Conservation (phyloP, 2,888 invertebrate species). For the Apotomis betuletana region DNA sequence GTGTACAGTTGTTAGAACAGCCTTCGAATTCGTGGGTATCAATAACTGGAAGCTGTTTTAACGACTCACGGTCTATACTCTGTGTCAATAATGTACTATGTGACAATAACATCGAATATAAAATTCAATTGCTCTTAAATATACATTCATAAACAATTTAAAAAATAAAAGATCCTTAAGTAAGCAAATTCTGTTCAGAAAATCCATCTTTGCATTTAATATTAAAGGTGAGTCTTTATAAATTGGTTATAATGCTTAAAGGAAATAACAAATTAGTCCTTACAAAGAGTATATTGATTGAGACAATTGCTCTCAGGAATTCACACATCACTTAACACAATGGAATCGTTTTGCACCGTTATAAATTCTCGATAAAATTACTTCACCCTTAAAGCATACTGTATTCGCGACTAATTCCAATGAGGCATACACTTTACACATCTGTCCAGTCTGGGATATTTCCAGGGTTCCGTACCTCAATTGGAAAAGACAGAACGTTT, state of each 20-base stretch:
- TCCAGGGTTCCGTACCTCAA: not conserved
- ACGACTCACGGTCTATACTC: too few species aligned
- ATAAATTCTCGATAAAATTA: slow-evolving; percentile 36
- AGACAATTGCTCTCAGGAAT: slow-evolving; percentile 38
- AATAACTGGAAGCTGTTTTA: too few species aligned
- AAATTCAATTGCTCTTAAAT: not conserved
- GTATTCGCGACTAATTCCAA: not conserved
- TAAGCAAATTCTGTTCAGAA: not conserved
- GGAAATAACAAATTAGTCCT: slow-evolving; percentile 41
- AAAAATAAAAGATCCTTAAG: too few species aligned
- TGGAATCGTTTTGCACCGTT: slow-evolving; percentile 27
- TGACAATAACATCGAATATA: too few species aligned
- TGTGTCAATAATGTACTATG: too few species aligned
- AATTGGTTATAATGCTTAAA: slow-evolving; percentile 26
- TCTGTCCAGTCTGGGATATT: not conserved
- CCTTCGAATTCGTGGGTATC: too few species aligned
- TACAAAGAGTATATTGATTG: slow-evolving; percentile 37
- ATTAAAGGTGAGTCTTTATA: not conserved
- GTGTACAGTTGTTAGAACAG: too few species aligned
- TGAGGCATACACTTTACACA: not conserved
- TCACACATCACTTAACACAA: slow-evolving; percentile 40
- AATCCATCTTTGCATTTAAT: not conserved
- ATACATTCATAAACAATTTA: too few species aligned
- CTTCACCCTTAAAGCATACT: slow-evolving; percentile 8
- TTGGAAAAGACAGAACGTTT: too few species aligned